These are phyloP conservation scores for Notodonta ziczac DNA, from an alignment of 2,888 invertebrate genomes.

Conservation along the genomic window DNA sequence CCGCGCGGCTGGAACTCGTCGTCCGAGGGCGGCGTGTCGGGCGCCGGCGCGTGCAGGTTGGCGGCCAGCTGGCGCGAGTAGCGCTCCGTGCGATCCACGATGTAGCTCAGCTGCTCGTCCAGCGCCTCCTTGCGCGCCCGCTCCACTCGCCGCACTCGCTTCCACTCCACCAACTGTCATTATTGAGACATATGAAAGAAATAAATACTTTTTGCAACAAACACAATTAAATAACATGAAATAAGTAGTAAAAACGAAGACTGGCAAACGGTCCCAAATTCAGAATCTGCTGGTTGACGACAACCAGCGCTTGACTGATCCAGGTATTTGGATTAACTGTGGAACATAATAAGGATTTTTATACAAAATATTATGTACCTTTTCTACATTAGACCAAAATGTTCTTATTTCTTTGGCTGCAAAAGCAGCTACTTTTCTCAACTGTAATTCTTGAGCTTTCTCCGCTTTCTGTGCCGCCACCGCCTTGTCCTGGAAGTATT, in stretches of 20 bases:
- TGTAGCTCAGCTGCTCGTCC: constrained; percentile 98
- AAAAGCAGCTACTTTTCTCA: constrained; percentile 94
- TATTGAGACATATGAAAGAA: no score
- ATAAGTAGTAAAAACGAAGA: no score
- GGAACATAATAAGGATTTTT: no score
- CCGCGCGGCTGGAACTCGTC: constrained; percentile 93
- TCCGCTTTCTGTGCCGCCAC: constrained; percentile 95
- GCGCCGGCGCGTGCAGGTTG: constrained; percentile 83
- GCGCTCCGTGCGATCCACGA: constrained; percentile 99
- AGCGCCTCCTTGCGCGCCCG: constrained; percentile 97
- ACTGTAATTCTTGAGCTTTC: constrained; percentile 94
- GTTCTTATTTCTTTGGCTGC: constrained; percentile 96
- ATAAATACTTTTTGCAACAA: no score
- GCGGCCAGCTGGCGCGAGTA: constrained; percentile 96
- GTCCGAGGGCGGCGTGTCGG: constrained; percentile 60
- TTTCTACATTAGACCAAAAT: constrained; percentile 98
- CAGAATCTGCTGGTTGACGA: no score
- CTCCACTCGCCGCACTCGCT: constrained; percentile 95
- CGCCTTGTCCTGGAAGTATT: constrained; percentile 96
- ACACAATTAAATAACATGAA: no score
- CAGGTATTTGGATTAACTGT: no score
- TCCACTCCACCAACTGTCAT: constrained; percentile 93
- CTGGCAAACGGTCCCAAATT: no score
- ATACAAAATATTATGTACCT: constrained; percentile 76
- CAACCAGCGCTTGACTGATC: no score